Evolutionary conservation across 1,140 invertebrate genomes (phyloP), one percentile per base, ranked within the genome.

Genomic region (Zaprionus ghesquierei): DNA sequence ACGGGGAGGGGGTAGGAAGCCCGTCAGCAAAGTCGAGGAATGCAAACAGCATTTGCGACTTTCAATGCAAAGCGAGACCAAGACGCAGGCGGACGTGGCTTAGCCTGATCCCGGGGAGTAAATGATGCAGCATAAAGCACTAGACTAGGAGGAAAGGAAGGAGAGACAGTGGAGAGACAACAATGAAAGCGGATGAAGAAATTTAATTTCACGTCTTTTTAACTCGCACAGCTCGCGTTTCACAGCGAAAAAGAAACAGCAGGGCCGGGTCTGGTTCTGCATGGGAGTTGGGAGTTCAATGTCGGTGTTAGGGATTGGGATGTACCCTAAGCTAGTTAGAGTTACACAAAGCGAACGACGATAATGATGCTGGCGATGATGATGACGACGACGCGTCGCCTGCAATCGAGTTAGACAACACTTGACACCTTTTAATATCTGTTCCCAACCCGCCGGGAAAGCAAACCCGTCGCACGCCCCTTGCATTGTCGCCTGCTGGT

Each of bases 201-300:
- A 89, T 87, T 87, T 82, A 87, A 87, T 87, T 87, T 87, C 60
- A 82, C 79, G 77, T 87, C 84, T 73, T 89, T 86, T 86, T 87
- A 86, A 75, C 82, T 75, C 71, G 68, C 69, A 66, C 71, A 86
- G 81, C 82, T 86, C 82, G 68, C 66, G 78, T 87, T 86, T 87
- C 82, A 86, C 53, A 62, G 60, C 33, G 44, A 76, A 27, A 12
- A 58, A 20, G 44, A 18, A 10, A 38, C 41, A 56, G 6, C 1
- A 13, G 5, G 5, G 22, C 5, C 1, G 22, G 25, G 31, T 5
- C 41, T 15, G 41, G 18, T 4, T 4, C 41, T 20, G 41, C 9
- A 27, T 5, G 13, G 27, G 3, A 9, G 20, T 1, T 20, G 35
- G 41, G 20, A 22, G 44, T 38, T 53, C 60, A 12, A 20, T 9